phyloP scores from a whole-genome alignment of 2,113 vertebrate genomes.

The Aix galericulata region DNA sequence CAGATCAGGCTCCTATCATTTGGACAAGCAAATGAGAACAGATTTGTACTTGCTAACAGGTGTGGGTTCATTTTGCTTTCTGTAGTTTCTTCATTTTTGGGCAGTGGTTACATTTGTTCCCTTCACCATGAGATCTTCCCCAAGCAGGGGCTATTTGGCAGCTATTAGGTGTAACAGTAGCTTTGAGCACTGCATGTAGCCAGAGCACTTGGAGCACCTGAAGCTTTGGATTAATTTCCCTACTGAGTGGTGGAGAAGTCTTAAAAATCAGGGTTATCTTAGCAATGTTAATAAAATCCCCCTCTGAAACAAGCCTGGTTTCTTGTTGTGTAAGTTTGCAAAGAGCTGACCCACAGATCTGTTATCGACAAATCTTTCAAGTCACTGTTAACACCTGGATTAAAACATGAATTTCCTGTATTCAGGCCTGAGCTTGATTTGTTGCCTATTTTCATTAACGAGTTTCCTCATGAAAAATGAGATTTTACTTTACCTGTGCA shows the following conservation, averaged over 20 bases:
- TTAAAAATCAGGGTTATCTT: neutral
- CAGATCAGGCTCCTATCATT: no score
- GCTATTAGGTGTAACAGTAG: neutral
- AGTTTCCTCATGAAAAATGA: neutral
- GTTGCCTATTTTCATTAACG: fast-evolving
- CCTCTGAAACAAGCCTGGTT: neutral
- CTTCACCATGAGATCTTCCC: neutral
- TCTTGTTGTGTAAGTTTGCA: neutral
- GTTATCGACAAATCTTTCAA: neutral
- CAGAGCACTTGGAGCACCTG: neutral
- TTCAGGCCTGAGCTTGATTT: fast-evolving
- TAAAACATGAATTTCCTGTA: fast-evolving
- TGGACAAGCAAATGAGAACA: no score
- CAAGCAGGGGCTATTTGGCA: neutral
- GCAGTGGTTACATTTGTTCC: neutral
- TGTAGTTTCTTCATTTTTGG: no score
- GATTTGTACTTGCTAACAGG: no score
- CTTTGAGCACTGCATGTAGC: neutral
- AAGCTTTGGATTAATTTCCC: neutral
- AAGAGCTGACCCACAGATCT: neutral
- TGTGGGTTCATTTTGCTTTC: no score
- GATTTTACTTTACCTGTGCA: neutral
- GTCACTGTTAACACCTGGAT: neutral
- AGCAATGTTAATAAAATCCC: neutral
- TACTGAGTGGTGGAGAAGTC: neutral